phyloP scores from a whole-genome alignment of 2,888 invertebrate genomes.

The Gastracanthus pulcherrimus region DNA sequence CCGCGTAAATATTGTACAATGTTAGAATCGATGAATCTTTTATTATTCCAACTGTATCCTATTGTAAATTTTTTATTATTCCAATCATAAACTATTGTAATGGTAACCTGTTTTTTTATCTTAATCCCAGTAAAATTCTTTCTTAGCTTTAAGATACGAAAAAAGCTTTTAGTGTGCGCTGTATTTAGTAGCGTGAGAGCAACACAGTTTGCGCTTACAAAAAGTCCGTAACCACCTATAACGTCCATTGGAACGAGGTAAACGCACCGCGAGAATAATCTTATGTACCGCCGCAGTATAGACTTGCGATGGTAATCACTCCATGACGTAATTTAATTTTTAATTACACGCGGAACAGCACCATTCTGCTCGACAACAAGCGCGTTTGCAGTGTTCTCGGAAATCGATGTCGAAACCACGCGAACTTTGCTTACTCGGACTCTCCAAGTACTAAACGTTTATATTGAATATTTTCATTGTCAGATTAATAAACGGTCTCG shows the following conservation, averaged over 20 bases:
- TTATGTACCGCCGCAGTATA: not conserved
- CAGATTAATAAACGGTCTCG: not conserved
- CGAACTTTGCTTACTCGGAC: not conserved
- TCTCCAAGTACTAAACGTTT: not conserved
- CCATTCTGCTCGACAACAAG: conserved; percentile 12
- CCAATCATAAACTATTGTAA: too few species aligned
- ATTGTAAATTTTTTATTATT: too few species aligned
- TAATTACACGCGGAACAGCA: conserved; percentile 39
- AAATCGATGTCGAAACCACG: conserved; percentile 13
- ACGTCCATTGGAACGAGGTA: not conserved
- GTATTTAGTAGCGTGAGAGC: not conserved
- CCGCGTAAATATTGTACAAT: too few species aligned
- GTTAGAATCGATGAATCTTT: too few species aligned
- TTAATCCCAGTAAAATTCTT: not conserved
- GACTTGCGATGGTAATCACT: conserved; percentile 17
- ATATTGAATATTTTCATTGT: not conserved
- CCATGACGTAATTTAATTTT: conserved; percentile 46
- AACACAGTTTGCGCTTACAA: not conserved
- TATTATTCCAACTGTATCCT: too few species aligned
- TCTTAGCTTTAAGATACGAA: not conserved
- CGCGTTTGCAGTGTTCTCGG: conserved; percentile 14
- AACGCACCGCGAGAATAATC: not conserved
- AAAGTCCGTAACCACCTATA: not conserved
- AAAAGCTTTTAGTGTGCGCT: not conserved
- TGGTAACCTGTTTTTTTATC: too few species aligned